A percentile compares a stretch with the other conserved stretches of the same genome.
Conservation (phyloP, 1,140 invertebrate species). For the Neotoxoptera formosana region DNA sequence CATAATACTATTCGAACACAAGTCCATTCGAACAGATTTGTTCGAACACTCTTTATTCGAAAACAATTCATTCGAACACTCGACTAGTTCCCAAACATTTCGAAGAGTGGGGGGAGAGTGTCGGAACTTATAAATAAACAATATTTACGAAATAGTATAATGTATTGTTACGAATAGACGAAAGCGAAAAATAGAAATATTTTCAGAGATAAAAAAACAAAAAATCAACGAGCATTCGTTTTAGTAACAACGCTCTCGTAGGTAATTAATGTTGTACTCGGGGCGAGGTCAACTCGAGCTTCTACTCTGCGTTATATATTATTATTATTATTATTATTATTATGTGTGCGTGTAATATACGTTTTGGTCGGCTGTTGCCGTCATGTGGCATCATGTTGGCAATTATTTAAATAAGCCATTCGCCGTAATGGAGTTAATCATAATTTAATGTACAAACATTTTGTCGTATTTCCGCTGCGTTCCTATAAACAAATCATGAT, state of each 20-base stretch:
- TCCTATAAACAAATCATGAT: conserved; percentile 10
- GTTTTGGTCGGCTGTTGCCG: not conserved
- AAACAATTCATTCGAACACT: no score
- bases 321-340: no score
- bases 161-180: no score
- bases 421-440: not conserved
- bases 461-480: not conserved
- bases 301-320: not conserved
- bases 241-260: not conserved
- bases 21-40: no score
- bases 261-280: not conserved
- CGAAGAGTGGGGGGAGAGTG: no score
- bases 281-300: not conserved
- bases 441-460: not conserved
- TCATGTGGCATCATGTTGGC: not conserved
- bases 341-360: not conserved
- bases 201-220: not conserved
- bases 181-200: not conserved
- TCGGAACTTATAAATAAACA: not conserved
- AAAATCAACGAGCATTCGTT: not conserved
- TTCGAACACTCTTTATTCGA: no score
- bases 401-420: conserved; percentile 4
- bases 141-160: not conserved
- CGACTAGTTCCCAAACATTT: no score
- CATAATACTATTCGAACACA: no score